Conservation (phyloP, 2,113 vertebrate genomes). For the Podiceps cristatus region DNA sequence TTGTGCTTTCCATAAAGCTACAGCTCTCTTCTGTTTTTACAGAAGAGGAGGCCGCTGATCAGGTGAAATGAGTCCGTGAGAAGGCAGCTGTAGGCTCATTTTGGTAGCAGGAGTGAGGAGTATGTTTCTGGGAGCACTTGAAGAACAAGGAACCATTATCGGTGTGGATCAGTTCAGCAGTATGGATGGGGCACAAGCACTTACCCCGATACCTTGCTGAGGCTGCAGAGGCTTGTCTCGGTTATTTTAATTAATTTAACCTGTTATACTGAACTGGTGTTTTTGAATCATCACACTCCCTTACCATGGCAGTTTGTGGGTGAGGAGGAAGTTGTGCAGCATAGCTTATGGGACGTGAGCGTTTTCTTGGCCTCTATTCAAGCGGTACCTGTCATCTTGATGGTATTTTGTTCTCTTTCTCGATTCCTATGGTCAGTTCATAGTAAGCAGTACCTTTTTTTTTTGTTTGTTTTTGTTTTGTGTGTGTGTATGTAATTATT, state of each 20-base stretch:
- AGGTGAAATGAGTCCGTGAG: neutral
- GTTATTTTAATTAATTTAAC: neutral
- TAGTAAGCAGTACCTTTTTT: neutral
- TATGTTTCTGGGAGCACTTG: neutral
- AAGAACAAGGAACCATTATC: neutral
- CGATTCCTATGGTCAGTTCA: neutral
- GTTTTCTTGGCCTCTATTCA: neutral
- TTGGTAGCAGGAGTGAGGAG: neutral
- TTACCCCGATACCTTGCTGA: neutral
- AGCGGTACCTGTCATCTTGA: neutral
- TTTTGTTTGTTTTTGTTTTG: too few species aligned
- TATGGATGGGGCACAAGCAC: neutral
- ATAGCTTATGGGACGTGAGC: neutral
- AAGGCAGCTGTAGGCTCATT: neutral
- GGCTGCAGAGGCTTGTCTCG: neutral
- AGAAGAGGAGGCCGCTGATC: neutral
- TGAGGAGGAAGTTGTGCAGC: neutral
- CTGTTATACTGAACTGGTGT: neutral
- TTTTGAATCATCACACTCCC: neutral
- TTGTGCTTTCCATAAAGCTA: conserved; percentile 13
- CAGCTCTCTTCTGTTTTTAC: neutral
- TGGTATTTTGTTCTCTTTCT: neutral
- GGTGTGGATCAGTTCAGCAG: neutral
- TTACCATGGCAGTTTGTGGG: neutral
- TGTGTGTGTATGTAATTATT: neutral